Base-by-base conservation (phyloP, 1,140 invertebrate species). In the Psilanteris sp. region DNA sequence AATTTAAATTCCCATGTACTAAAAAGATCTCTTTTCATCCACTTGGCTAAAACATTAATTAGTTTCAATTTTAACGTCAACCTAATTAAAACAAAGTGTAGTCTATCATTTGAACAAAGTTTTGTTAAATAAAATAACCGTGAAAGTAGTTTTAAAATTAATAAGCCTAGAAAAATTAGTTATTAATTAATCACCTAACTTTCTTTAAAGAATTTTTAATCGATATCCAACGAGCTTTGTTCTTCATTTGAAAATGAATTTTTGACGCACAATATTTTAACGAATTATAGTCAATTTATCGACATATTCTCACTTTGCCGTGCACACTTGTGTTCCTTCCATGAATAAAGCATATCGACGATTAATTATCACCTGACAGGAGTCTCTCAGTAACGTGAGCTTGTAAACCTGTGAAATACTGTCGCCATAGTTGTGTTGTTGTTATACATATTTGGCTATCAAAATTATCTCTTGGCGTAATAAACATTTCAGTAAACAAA, bases 341-440 rank as follows among this genome's bases (percentile, higher is more conserved):
- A 41, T 46, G 55, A 61, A 71, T 54, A 54, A 71, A 61, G 54
- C 36, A 61, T 54, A 54, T 52, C 64, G 62, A 61, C 55, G 48
- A 71, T 71, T 71, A 71, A 71, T 71, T 71, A 71, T 71, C 67
- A 61, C 27, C 46, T 37, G 46, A 29, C 37, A 44, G 31, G 10
- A 54, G 48, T 44, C 48, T 44, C 48, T 61, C 26, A 34, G 67
- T 46, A 61, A 61, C 67, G 34, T 18, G 67, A 71, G 54, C 55
- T 71, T 52, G 67, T 36, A 54, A 70, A 37, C 44, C 26, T 13
- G 22, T 61, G 39, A 54, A 71, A 61, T 71, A 59, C 29, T 29
- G 54, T 48, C 20, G 44, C 31, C 46, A 41, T 48, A 57, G 29
- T 11, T 39, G 18, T 15, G 18, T 4, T 15, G 32, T 39, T 15